Percentiles rank a stretch among this genome's conserved stretches.
Evolutionary conservation across 2,888 invertebrate genomes (phyloP).

Genomic region (Drosophila dives): DNA sequence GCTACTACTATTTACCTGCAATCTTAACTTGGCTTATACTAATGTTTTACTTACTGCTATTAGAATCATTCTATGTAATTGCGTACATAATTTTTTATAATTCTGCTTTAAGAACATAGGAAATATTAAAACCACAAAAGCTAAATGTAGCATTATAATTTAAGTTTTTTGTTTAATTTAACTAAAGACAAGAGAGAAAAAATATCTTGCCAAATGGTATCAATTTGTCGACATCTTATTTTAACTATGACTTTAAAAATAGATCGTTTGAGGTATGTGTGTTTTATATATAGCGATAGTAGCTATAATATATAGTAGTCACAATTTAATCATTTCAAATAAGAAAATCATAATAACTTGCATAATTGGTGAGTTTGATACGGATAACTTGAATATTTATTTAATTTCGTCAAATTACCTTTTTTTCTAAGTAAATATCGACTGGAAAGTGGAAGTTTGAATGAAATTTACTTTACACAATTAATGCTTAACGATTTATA

Average conservation of each 20-base stretch:
- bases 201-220: neutral
- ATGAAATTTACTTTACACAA: neutral
- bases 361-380: too few relatives aligned
- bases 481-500: neutral
- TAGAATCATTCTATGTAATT: neutral
- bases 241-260: neutral
- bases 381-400: neutral
- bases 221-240: neutral
- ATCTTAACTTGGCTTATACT: neutral
- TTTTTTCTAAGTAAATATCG: neutral
- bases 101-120: too few relatives aligned
- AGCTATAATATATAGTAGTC: too few relatives aligned
- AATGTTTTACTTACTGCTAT: neutral
- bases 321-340: too few relatives aligned
- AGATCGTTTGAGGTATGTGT: neutral
- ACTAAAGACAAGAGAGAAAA: neutral
- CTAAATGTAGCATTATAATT: too few relatives aligned
- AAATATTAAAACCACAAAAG: too few relatives aligned
- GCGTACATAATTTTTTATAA: neutral
- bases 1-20: conserved; percentile 29
- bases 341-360: too few relatives aligned
- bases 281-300: neutral
- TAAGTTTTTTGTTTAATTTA: too few relatives aligned
- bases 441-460: neutral
- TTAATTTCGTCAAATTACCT: neutral